These are phyloP conservation scores for Parasteatoda lunata DNA, from an alignment of 2,888 invertebrate species.

Conservation along the genomic window DNA sequence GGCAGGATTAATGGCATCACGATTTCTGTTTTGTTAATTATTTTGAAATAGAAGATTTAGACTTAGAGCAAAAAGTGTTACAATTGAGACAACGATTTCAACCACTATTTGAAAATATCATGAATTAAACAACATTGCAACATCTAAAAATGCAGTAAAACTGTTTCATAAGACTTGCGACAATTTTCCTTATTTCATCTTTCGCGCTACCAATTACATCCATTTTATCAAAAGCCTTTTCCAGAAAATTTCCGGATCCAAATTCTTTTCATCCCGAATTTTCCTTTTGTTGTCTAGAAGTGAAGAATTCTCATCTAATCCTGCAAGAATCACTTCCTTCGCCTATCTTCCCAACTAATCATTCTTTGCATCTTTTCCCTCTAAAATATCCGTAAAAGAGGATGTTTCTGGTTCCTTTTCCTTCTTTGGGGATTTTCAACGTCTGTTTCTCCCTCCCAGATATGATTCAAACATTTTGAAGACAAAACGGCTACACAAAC, in stretches of 20 bases:
- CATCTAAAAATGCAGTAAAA: too few relatives aligned
- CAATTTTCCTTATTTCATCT: too few relatives aligned
- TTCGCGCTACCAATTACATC: constrained; percentile 41
- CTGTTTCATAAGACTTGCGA: too few relatives aligned
- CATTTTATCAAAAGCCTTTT: background rate
- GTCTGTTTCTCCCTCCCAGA: constrained; percentile 2
- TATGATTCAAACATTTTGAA: constrained; percentile 15
- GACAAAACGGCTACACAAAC: too few relatives aligned
- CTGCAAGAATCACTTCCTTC: constrained; percentile 18
- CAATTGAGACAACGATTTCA: too few relatives aligned
- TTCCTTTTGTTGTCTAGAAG: constrained; percentile 36
- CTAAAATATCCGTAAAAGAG: too few relatives aligned
- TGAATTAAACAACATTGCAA: too few relatives aligned
- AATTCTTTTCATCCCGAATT: constrained; percentile 40
- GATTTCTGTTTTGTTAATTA: too few relatives aligned
- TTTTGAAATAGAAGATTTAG: too few relatives aligned
- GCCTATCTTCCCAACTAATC: constrained; percentile 26
- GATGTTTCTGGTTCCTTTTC: background rate
- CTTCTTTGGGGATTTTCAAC: constrained; percentile 24
- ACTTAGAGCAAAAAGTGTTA: too few relatives aligned
- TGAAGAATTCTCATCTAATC: constrained; percentile 59
- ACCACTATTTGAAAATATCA: too few relatives aligned
- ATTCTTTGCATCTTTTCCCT: constrained; percentile 32
- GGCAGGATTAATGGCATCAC: too few relatives aligned
- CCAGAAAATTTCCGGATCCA: background rate